A percentile compares a stretch with the other conserved stretches of the same genome.
Conservation (phyloP, 2,888 invertebrate genomes). For the Cheilosia variabilis region DNA sequence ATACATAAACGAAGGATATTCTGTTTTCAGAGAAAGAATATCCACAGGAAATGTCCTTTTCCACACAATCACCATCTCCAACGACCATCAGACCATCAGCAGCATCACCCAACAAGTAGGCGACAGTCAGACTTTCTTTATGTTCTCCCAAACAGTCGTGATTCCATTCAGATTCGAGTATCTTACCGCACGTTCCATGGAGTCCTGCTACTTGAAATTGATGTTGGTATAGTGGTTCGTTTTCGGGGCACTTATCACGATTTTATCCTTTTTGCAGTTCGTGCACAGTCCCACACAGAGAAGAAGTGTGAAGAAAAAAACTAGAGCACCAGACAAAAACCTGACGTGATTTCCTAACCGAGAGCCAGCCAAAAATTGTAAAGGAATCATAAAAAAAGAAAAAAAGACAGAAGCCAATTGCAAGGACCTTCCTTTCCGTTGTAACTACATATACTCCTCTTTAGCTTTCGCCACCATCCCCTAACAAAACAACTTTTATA, state of each 20-base stretch:
- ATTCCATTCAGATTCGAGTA: constrained; percentile 50
- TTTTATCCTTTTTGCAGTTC: constrained; percentile 70
- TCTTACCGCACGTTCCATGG: constrained; percentile 45
- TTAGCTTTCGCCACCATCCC: constrained; percentile 15
- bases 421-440: constrained; percentile 48
- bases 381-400: constrained; percentile 29
- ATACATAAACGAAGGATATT: constrained; percentile 59
- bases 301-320: constrained; percentile 45
- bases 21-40: constrained; percentile 51
- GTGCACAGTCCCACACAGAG: constrained; percentile 20
- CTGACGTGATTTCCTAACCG: constrained; percentile 66
- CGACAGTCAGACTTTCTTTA: constrained; percentile 67
- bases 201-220: constrained; percentile 53
- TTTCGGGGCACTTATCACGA: constrained; percentile 73
- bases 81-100: background rate
- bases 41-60: constrained; percentile 57
- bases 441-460: constrained; percentile 7
- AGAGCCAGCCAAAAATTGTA: constrained; percentile 18
- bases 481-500: constrained; percentile 62
- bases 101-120: constrained; percentile 39
- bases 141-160: constrained; percentile 48
- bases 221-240: constrained; percentile 40
- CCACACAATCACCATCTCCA: constrained; percentile 45
- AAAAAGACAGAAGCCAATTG: constrained; percentile 50
- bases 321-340: constrained; percentile 57